Evolutionary conservation across 2,888 invertebrate species (phyloP).

Genomic region (Scaeva pyrastri): DNA sequence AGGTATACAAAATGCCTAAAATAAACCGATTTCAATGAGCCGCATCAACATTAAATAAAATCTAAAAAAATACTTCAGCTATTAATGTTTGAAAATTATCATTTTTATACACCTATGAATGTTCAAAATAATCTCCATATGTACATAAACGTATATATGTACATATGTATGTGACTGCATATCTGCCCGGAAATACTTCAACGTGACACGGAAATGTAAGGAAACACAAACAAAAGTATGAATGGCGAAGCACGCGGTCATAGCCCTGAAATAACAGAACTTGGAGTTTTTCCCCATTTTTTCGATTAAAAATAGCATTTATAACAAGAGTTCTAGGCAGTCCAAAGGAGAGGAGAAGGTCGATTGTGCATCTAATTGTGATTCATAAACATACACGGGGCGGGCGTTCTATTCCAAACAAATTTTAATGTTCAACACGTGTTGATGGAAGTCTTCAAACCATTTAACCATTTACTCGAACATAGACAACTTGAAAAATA

Average conservation of each 20-base stretch:
- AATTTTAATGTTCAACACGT: conserved; percentile 65
- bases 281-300: neutral
- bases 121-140: conserved; percentile 5
- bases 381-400: conserved; percentile 25
- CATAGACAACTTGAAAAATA: neutral
- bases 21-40: conserved; percentile 34
- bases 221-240: conserved; percentile 32
- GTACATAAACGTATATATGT: too few species aligned
- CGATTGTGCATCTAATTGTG: conserved; percentile 43
- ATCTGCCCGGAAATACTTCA: conserved; percentile 58
- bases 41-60: conserved; percentile 20
- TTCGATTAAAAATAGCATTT: conserved; percentile 35
- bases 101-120: conserved; percentile 15
- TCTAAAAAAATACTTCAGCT: conserved; percentile 34
- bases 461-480: neutral
- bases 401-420: conserved; percentile 32
- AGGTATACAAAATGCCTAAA: neutral
- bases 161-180: too few species aligned
- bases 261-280: conserved; percentile 49
- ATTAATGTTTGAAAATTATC: conserved; percentile 27
- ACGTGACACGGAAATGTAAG: conserved; percentile 42
- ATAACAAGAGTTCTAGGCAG: conserved; percentile 25
- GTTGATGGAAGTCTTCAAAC: conserved; percentile 38
- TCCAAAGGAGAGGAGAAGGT: conserved; percentile 19
- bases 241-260: conserved; percentile 29